Conservation (phyloP, 2,113 vertebrate genomes). For the Hippolais icterina region DNA sequence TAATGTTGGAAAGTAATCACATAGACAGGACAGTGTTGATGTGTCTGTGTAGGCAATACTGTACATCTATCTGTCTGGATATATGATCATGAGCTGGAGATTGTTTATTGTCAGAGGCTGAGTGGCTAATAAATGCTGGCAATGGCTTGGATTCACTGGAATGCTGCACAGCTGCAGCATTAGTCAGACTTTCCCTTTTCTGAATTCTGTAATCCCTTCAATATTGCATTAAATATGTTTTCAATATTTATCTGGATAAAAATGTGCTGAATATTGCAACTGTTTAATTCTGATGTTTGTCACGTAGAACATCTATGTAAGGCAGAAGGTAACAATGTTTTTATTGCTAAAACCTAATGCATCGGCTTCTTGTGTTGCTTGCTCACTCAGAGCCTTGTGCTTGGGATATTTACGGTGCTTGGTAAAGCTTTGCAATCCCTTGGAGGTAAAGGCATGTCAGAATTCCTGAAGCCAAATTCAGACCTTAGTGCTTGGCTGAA, state of each 20-base stretch:
- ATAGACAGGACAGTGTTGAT: constrained; percentile 17
- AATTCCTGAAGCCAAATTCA: constrained; percentile 56
- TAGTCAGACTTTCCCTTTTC: constrained; percentile 80
- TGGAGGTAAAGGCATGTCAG: constrained; percentile 43
- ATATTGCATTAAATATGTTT: constrained; percentile 81
- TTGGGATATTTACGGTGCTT: neutral
- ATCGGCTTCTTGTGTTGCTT: neutral
- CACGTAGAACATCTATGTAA: constrained; percentile 63
- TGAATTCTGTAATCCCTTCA: constrained; percentile 76
- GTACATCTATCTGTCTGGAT: constrained; percentile 23
- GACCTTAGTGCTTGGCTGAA: constrained; percentile 71
- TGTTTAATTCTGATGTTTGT: constrained; percentile 68
- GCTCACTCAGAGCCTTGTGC: neutral
- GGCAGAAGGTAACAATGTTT: constrained; percentile 59
- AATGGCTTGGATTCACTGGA: constrained; percentile 63
- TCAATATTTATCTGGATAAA: constrained; percentile 81
- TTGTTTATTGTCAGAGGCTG: constrained; percentile 74
- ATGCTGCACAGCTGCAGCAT: constrained; percentile 70
- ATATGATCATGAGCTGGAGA: constrained; percentile 24
- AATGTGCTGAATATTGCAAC: constrained; percentile 78
- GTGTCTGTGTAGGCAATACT: constrained; percentile 1
- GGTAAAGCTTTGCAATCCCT: neutral
- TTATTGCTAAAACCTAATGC: neutral
- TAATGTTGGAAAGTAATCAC: neutral
- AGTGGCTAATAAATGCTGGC: constrained; percentile 73